Evolutionary conservation across 1,140 invertebrate species (phyloP).

Genomic region (Drosophila mojavensis): DNA sequence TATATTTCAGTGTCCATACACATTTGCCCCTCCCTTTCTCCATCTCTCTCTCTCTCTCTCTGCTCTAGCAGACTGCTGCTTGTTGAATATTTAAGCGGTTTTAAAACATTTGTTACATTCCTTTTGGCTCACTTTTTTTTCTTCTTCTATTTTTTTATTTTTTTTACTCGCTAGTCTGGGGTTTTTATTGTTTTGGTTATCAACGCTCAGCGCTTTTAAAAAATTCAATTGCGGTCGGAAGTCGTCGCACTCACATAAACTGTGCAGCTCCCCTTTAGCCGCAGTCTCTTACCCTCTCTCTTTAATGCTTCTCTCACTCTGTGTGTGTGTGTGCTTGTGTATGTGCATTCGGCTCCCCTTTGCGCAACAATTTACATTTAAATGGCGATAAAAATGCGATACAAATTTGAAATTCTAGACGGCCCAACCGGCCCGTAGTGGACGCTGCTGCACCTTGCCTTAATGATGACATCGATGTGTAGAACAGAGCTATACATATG

Average conservation of each 20-base stretch:
- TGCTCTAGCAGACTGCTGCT: slow-evolving; percentile 42
- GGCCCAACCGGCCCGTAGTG: slow-evolving; percentile 23
- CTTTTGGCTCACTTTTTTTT: not conserved
- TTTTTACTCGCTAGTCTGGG: slow-evolving; percentile 38
- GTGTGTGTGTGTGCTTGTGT: not conserved
- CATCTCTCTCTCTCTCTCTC: not conserved
- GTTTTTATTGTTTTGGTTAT: slow-evolving; percentile 81
- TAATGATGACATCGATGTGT: slow-evolving; percentile 57
- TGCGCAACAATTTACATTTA: slow-evolving; percentile 78
- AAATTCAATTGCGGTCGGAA: slow-evolving; percentile 82
- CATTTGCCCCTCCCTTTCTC: not conserved
- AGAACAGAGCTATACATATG: too few relatives aligned
- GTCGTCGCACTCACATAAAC: slow-evolving; percentile 80
- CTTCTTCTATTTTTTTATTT: not conserved
- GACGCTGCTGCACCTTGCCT: slow-evolving; percentile 58
- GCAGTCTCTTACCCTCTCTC: not conserved
- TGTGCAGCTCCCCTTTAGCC: slow-evolving; percentile 36
- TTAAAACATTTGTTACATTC: slow-evolving; percentile 72
- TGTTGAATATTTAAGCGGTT: slow-evolving; percentile 79
- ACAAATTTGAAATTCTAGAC: slow-evolving; percentile 79
- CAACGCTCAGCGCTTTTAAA: slow-evolving; percentile 82
- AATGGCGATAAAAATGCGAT: slow-evolving; percentile 82
- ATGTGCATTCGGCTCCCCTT: slow-evolving; percentile 37
- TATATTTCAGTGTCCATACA: slow-evolving; percentile 23
- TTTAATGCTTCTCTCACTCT: not conserved